phyloP scores from a whole-genome alignment of 2,888 invertebrate genomes.

The Smittia sp. region DNA sequence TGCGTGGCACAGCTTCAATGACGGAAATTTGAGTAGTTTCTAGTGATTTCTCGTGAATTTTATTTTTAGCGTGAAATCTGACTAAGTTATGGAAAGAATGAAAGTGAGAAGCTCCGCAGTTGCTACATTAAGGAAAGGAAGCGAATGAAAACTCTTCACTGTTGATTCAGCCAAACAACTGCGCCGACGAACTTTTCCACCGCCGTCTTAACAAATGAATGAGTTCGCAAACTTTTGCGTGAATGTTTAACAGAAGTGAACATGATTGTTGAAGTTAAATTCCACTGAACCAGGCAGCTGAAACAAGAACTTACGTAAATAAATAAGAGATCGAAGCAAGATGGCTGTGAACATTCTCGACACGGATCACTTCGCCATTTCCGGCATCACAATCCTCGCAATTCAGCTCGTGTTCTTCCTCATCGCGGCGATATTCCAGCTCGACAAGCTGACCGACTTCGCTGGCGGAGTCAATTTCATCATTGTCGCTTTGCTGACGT shows the following conservation, averaged over 20 bases:
- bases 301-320: background rate
- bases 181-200: too few species aligned
- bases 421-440: conserved; percentile 79
- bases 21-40: too few species aligned
- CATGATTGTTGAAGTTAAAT: background rate
- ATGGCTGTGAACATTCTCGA: conserved; percentile 62
- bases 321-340: conserved; percentile 34
- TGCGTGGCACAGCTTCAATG: too few species aligned
- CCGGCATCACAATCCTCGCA: conserved; percentile 77
- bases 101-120: background rate
- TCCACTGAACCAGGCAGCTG: background rate
- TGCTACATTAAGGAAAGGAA: background rate
- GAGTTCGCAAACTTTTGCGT: background rate
- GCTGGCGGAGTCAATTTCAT: conserved; percentile 93
- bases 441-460: conserved; percentile 87
- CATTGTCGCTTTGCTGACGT: conserved; percentile 80
- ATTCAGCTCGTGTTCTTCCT: conserved; percentile 87
- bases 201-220: too few species aligned
- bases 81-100: conserved; percentile 10
- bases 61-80: conserved; percentile 17
- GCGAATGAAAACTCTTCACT: background rate
- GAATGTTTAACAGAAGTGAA: background rate
- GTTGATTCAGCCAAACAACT: background rate
- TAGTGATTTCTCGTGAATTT: background rate
- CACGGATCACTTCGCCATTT: conserved; percentile 79